phyloP scores from a whole-genome alignment of 2,113 vertebrate species.

The Petrocephalus zakoni region DNA sequence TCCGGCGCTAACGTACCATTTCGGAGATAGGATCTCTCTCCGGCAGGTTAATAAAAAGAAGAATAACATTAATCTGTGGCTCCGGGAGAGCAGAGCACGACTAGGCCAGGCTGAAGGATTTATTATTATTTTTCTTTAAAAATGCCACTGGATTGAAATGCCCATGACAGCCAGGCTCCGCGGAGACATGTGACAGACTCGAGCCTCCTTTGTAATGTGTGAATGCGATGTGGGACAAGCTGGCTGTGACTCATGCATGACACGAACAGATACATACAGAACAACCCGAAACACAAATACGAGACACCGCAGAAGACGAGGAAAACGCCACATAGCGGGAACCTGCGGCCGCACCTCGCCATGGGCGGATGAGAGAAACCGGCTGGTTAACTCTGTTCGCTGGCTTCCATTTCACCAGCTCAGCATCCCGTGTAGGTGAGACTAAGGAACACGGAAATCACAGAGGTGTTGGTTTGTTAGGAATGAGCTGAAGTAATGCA shows the following conservation, averaged over 20 bases:
- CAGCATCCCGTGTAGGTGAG: neutral
- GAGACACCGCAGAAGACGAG: neutral
- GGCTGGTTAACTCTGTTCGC: neutral
- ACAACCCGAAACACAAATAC: neutral
- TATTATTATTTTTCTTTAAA: neutral
- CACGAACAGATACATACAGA: neutral
- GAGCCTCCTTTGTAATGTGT: neutral
- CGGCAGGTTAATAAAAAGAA: neutral
- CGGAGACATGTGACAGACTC: neutral
- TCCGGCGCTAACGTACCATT: neutral
- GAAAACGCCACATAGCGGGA: neutral
- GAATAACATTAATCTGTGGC: constrained; percentile 13
- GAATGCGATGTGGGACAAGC: neutral
- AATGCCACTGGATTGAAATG: neutral
- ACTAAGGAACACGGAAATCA: neutral
- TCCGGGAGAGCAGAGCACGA: neutral
- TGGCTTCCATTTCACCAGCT: neutral
- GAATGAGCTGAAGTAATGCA: neutral
- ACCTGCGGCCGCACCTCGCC: neutral
- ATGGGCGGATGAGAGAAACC: neutral
- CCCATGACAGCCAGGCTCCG: neutral
- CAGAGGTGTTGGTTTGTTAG: neutral
- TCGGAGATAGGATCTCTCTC: constrained; percentile 6
- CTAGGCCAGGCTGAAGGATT: neutral
- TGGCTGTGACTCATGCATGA: neutral